Evolutionary conservation across 2,113 vertebrate genomes (phyloP), one percentile per base, ranked within the genome.

Genomic region (Trogon surrucura): DNA sequence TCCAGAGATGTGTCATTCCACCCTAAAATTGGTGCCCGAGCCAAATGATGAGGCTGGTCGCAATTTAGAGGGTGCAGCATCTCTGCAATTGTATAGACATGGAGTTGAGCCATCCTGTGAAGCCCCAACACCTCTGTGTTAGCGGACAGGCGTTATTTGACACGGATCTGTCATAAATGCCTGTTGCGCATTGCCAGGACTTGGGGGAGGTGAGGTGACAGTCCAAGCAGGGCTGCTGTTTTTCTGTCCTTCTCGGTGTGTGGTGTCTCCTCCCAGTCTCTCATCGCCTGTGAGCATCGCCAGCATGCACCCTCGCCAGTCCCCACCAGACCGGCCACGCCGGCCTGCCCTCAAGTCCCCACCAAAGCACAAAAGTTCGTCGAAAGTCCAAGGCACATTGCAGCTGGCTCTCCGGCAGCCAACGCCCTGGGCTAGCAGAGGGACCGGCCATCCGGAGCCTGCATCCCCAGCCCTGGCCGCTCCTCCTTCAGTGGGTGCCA

Each of bases 301-400:
- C 77, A 88, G 54, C 9, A 0, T 3, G 22, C 56, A 93, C 48
- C 22, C 74, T 85, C 0, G 0, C 71, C 85, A 51, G 56, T 50
- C 51, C 51, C 45, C 54, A 4, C 45, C 54, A 58, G 79, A 77
- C 6, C 2, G 5, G 27, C 85, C 38, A 2, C 13, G 10, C 54
- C 0, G 44, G 45, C 72, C 56, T 48, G 58, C 45, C 12, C 7
- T 70, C 5, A 3, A 57, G 79, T 78, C 93, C 56, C 87, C 94
- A 77, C 89, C 75, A 93, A 78, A 96, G 94, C 85, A 97, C 95
- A 94, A 93, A 96, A 96, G 95, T 96, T 96, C 90, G 5, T 91
- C 22, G 7, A 80, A 85, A 96, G 96, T 95, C 91, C 91, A 93
- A 91, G 77, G 92, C 82, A 25, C 53, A 15, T 20, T 48, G 88